Conservation (phyloP, 2,113 vertebrate genomes). For the Neogale vison region DNA sequence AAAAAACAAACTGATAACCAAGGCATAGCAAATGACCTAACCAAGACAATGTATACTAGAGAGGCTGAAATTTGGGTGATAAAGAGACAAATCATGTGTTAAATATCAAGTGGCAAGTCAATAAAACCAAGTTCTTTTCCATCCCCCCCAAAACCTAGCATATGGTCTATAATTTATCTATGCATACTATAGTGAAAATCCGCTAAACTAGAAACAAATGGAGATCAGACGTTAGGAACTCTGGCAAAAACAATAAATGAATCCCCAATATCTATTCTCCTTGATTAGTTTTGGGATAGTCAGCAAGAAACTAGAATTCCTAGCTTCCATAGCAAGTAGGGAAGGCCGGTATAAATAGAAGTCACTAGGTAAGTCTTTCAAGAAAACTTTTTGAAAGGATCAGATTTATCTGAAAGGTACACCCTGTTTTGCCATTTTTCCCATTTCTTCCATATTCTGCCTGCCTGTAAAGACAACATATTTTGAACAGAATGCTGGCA, state of each 20-base stretch:
- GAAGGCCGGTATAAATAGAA: neutral
- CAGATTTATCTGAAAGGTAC: neutral
- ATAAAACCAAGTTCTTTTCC: neutral
- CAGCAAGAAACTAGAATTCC: neutral
- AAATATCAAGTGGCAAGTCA: neutral
- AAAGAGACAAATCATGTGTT: conserved; percentile 55
- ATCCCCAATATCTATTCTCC: neutral
- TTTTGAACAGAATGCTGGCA: neutral
- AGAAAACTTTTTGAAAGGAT: conserved; percentile 26
- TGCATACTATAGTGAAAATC: neutral
- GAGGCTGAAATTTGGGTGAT: conserved; percentile 35
- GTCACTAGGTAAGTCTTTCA: neutral
- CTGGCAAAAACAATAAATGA: neutral
- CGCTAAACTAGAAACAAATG: neutral
- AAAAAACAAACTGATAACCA: neutral
- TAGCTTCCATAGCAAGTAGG: neutral
- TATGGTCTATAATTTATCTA: neutral
- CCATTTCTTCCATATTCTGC: neutral
- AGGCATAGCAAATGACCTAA: conserved; percentile 59
- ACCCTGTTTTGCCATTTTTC: neutral
- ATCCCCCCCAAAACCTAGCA: neutral
- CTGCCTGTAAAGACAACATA: neutral
- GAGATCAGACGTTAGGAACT: neutral
- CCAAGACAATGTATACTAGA: conserved; percentile 55
- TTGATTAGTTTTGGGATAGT: neutral